These are phyloP conservation scores for Psilanteris sp. DNA, from an alignment of 1,140 invertebrate genomes.

Conservation along the genomic window DNA sequence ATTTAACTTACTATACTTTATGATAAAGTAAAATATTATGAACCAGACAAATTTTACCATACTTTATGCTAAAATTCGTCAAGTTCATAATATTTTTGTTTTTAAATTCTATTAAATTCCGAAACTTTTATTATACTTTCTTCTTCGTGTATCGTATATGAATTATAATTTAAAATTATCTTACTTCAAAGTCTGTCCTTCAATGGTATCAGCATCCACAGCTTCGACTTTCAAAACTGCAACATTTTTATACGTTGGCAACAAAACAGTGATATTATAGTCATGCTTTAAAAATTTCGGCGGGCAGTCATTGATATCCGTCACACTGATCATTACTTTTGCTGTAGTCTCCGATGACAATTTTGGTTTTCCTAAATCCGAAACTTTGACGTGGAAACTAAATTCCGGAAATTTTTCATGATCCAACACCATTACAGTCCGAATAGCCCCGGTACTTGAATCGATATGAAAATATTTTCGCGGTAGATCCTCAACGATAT, in stretches of 20 bases:
- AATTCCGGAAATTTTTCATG: conserved; percentile 87
- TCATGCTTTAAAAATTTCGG: conserved; percentile 86
- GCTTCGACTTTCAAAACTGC: conserved; percentile 85
- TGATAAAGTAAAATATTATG: too few species aligned
- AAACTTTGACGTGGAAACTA: conserved; percentile 91
- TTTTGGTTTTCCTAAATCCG: conserved; percentile 91
- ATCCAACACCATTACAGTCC: conserved; percentile 88
- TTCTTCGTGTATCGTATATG: too few species aligned
- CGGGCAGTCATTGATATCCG: conserved; percentile 92
- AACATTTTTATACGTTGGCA: conserved; percentile 89
- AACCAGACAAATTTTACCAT: too few species aligned
- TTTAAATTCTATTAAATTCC: too few species aligned
- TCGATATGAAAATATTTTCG: conserved; percentile 91
- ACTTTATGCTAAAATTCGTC: too few species aligned
- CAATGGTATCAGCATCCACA: conserved; percentile 86
- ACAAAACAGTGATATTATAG: conserved; percentile 88
- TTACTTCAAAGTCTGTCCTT: conserved; percentile 81
- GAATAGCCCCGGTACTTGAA: conserved; percentile 92
- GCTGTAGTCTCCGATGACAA: conserved; percentile 88
- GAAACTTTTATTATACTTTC: too few species aligned
- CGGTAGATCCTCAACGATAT: conserved; percentile 88
- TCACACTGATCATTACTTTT: conserved; percentile 86
- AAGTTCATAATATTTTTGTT: too few species aligned
- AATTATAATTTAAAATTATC: not conserved
- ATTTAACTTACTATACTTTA: too few species aligned